Evolutionary conservation across 2,888 invertebrate species (phyloP), one percentile per base, ranked within the genome.

Genomic region (Lepeophtheirus nordmannii): DNA sequence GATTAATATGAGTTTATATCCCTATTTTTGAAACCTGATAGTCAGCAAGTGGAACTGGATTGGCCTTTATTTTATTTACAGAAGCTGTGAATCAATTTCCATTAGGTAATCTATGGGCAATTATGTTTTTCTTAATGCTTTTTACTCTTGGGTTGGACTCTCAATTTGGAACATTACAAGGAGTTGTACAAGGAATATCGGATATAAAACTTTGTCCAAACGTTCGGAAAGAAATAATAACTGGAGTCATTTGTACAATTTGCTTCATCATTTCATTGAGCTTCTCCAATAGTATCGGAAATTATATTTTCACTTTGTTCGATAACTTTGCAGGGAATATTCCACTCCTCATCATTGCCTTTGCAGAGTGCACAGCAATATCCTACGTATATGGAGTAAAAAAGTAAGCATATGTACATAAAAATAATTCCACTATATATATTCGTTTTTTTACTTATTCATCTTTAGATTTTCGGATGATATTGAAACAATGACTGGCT

Each of bases 41-140:
- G 94, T 90, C 93, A 9, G 94, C 93, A 1, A 89, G 93, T 2
- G 96, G 96, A 30, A 93, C 94, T 0, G 96, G 96, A 1, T 77
- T 96, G 67, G 96, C 94, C 0, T 96, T 96, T 76, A 93, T 94
- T 69, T 92, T 94, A 71, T 96, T 94, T 79, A 94, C 96, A 0
- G 93, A 96, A 77, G 96, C 96, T 10, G 94, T 96, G 74, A 91
- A 93, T 78, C 93, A 94, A 78, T 94, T 96, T 76, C 93, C 94
- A 0, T 89, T 91, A 0, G 89, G 93, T 0, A 93, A 92, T 72
- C 84, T 96, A 74, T 96, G 96, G 96, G 89, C 93, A 5, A 83
- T 94, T 14, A 81, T 96, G 12, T 96, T 96, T 79, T 96, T 96
- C 77, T 80, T 94, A 64, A 96, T 96, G 96, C 82, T 96, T 41